Conservation (phyloP, 2,888 invertebrate genomes). For the Neoitamus cyanurus region DNA sequence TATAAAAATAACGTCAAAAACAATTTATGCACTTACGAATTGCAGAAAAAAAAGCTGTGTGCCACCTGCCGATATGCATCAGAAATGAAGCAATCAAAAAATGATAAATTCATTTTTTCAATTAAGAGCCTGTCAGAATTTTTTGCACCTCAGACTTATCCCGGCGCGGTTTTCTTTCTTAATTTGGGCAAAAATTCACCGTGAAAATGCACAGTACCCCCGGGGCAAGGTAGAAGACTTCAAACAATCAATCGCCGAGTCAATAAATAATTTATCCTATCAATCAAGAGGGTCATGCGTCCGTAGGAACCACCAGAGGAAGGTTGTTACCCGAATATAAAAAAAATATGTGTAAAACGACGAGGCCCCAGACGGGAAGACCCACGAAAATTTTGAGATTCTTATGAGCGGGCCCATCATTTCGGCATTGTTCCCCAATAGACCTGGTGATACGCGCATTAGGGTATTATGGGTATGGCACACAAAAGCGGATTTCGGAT, state of each 20-base stretch:
- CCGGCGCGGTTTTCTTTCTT: constrained; percentile 38
- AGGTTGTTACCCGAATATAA: constrained; percentile 10
- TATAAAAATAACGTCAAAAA: background rate
- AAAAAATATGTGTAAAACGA: background rate
- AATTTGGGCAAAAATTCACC: constrained; percentile 49
- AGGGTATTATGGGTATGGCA: constrained; percentile 25
- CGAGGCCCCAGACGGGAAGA: background rate
- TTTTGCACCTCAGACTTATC: constrained; percentile 10
- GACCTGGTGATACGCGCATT: constrained; percentile 43
- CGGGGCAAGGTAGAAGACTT: constrained; percentile 16
- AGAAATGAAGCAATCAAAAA: constrained; percentile 41
- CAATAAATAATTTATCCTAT: constrained; percentile 52
- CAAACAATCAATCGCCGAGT: constrained; percentile 44
- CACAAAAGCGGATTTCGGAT: constrained; percentile 36
- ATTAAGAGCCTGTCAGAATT: constrained; percentile 45
- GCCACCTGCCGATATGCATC: constrained; percentile 1
- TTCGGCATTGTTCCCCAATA: constrained; percentile 41
- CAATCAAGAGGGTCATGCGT: constrained; percentile 48
- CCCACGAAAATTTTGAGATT: constrained; percentile 3
- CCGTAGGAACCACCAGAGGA: constrained; percentile 20
- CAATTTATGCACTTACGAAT: background rate
- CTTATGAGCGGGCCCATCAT: background rate
- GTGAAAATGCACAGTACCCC: constrained; percentile 47
- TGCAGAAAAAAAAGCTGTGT: background rate
- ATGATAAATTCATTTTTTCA: constrained; percentile 50